Evolutionary conservation across 2,797 vertebrate species (phyloP), one percentile per base, ranked within the genome.

Genomic region (Falco rusticolus): DNA sequence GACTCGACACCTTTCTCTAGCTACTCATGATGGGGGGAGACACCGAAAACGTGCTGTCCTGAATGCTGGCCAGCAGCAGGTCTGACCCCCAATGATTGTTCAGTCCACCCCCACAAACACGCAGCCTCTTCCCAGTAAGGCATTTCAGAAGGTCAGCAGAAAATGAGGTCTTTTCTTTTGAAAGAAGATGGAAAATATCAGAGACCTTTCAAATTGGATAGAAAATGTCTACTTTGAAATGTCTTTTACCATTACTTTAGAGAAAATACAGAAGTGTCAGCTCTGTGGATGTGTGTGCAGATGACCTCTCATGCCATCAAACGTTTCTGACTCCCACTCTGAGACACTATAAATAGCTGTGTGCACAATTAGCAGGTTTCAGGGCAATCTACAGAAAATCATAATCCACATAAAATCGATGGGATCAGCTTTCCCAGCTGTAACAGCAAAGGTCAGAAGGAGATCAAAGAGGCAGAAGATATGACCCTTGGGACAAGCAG

Each of bases 361-460:
- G 31, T 64, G 85, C 56, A 64, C 93, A 89, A 87, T 89, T 86
- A 95, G 85, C 91, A 93, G 93, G 66, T 93, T 93, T 81, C 39
- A 31, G 77, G 47, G n/a, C 77, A 33, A 91, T 48, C 84, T 70
- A 8, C 80, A 66, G 83, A 90, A 94, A 90, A 96, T 95, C 91
- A 91, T 84, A 96, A 89, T 26, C 77, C 91, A 22, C 8, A 3
- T 37, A 7, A 81, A 61, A 95, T 96, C 83, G 0, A 94, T 94
- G 22, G 70, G 90, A 79, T 94, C 95, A 82, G 56, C 80, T 89
- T 94, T 89, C 94, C 80, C 4, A 1, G 41, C 89, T 80, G 59
- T 19, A 66, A 10, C 66, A 89, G 50, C 65, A 90, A 75, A 91
- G 84, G 84, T 66, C 83, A 50, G 63, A 34, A 60, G 37, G 66